Conservation (phyloP, 1,140 invertebrate species). For the Macrotrachela quadricornifera region DNA sequence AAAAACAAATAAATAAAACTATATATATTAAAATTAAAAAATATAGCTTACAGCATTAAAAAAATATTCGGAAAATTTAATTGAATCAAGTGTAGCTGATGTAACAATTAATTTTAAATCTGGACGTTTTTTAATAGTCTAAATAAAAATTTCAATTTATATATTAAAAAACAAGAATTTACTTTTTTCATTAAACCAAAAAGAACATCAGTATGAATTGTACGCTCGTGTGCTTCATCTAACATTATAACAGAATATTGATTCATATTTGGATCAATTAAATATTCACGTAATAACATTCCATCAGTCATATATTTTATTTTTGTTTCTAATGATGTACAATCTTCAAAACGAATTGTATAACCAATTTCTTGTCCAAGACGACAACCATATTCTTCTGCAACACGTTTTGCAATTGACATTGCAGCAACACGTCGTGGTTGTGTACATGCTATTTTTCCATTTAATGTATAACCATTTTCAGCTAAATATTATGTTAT, state of each 20-base stretch:
- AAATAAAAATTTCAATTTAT: no score
- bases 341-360: constrained; percentile 98
- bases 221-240: constrained; percentile 94
- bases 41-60: constrained; percentile 1
- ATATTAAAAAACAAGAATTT: no score
- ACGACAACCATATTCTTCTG: constrained; percentile 90
- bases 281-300: constrained; percentile 89
- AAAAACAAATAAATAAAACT: neutral
- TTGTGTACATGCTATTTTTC: constrained; percentile 93
- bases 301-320: constrained; percentile 99
- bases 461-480: constrained; percentile 66
- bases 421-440: constrained; percentile 87
- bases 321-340: constrained; percentile 84
- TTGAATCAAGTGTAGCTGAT: constrained; percentile 33
- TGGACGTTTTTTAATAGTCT: constrained; percentile 33
- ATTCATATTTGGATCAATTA: constrained; percentile 77
- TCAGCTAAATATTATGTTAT: constrained; percentile 97
- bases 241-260: constrained; percentile 90
- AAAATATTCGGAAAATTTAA: constrained; percentile 38
- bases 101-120: constrained; percentile 37
- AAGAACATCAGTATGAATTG: constrained; percentile 87
- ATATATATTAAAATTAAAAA: neutral
- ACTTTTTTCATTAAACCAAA: constrained; percentile 65
- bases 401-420: constrained; percentile 92
- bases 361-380: constrained; percentile 91